phyloP scores from a whole-genome alignment of 2,888 invertebrate genomes.

The Hydroisotoma schaefferi region DNA sequence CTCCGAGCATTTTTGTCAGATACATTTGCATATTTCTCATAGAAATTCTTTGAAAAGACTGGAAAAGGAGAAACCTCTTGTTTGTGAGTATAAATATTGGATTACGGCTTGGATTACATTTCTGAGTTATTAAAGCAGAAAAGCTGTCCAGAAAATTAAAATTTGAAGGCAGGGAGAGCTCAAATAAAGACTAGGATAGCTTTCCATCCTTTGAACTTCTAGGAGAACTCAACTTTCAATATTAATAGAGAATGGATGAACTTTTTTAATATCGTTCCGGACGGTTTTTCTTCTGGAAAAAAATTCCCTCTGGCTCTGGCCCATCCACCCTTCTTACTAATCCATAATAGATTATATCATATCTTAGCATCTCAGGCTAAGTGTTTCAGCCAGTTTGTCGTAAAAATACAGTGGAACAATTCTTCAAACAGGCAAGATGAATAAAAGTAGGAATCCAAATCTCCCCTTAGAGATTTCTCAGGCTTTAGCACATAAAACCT shows the following conservation, averaged over 20 bases:
- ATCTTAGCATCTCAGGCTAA: not conserved
- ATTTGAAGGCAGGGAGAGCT: not conserved
- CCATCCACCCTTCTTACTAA: not conserved
- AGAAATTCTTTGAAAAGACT: not conserved
- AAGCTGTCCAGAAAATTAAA: slow-evolving; percentile 8
- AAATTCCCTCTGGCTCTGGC: not conserved
- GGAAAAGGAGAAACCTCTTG: slow-evolving; percentile 8
- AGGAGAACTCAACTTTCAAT: not conserved
- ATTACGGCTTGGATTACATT: slow-evolving; percentile 11
- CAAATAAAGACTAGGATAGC: not conserved
- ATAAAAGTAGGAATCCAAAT: not conserved
- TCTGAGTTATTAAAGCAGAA: slow-evolving; percentile 1
- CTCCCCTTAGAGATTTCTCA: not conserved
- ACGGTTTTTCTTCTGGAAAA: not conserved
- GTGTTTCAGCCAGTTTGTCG: not conserved
- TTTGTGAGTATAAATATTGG: not conserved
- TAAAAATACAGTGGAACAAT: not conserved
- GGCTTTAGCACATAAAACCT: slow-evolving; percentile 2
- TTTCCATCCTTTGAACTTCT: not conserved
- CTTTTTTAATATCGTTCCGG: slow-evolving; percentile 11
- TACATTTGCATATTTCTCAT: slow-evolving; percentile 21
- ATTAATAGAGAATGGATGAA: slow-evolving; percentile 10
- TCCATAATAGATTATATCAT: not conserved
- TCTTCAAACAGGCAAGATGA: not conserved
- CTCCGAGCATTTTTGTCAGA: slow-evolving; percentile 16